phyloP scores from a whole-genome alignment of 1,140 invertebrate genomes.

The Trichonephila clavipes region DNA sequence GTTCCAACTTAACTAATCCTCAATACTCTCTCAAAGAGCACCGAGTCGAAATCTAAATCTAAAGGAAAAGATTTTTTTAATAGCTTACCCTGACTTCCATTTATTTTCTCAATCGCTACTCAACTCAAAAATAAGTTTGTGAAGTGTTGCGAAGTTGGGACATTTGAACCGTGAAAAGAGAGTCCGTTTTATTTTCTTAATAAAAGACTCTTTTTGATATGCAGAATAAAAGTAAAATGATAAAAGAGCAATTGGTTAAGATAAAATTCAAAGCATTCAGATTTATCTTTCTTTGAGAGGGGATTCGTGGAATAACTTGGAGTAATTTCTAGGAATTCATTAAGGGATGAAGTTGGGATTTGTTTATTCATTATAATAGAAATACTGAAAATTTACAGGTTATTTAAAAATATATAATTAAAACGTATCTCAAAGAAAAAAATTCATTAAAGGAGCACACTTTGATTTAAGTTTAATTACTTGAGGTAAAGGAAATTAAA shows the following conservation, averaged over 20 bases:
- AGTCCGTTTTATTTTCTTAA: neutral
- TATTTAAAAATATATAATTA: too few relatives aligned
- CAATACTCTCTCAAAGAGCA: neutral
- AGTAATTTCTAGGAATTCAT: too few relatives aligned
- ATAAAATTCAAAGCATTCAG: neutral
- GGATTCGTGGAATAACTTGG: too few relatives aligned
- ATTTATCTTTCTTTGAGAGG: neutral
- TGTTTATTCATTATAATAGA: too few relatives aligned
- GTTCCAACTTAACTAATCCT: constrained; percentile 8
- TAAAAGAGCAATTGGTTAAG: neutral
- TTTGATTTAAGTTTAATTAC: too few relatives aligned
- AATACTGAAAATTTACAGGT: too few relatives aligned
- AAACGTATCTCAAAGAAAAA: too few relatives aligned
- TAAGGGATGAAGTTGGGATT: too few relatives aligned
- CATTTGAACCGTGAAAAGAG: constrained; percentile 17
- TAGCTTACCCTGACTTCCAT: neutral
- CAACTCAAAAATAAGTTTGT: neutral
- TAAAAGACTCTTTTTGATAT: neutral
- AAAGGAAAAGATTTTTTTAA: neutral
- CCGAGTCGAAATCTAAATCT: neutral
- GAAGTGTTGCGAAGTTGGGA: neutral
- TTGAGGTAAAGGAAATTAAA: too few relatives aligned
- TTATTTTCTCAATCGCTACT: neutral
- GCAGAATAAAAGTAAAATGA: neutral
- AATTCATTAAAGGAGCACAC: too few relatives aligned